Conservation (phyloP, 2,113 vertebrate genomes). For the Limnothrissa miodon region DNA sequence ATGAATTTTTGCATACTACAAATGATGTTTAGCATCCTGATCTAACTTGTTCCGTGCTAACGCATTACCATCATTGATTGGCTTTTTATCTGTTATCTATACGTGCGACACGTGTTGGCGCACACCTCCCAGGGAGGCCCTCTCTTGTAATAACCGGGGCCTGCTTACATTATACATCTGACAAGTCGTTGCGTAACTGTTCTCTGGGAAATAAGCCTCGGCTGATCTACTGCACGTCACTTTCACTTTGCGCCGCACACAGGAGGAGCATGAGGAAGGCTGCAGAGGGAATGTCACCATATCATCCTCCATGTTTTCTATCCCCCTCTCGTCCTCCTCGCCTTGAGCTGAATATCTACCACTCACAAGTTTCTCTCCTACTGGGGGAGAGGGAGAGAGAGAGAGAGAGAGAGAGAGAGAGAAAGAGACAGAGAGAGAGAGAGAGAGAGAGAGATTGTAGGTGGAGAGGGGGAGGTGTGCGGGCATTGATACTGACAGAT, state of each 20-base stretch:
- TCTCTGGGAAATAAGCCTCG: neutral
- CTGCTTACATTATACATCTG: neutral
- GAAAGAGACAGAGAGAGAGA: conserved; percentile 7
- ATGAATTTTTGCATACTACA: neutral
- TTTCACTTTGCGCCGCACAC: neutral
- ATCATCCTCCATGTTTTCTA: neutral
- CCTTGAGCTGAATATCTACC: conserved; percentile 25
- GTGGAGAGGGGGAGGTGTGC: neutral
- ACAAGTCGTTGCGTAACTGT: neutral
- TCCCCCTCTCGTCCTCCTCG: conserved; percentile 41
- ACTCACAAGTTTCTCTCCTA: neutral
- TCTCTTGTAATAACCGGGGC: neutral
- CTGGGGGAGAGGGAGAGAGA: conserved; percentile 29
- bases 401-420: conserved; percentile 1
- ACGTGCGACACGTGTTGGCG: neutral
- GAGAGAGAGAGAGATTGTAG: conserved; percentile 7
- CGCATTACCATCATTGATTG: neutral
- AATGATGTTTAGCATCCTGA: neutral
- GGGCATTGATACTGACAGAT: neutral
- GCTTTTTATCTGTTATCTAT: conserved; percentile 13
- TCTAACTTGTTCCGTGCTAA: neutral
- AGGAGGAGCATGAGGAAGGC: neutral
- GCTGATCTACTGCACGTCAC: neutral
- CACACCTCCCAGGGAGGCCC: neutral
- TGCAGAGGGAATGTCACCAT: neutral